Conservation (phyloP, 1,140 invertebrate species). For the Phthorimaea operculella region DNA sequence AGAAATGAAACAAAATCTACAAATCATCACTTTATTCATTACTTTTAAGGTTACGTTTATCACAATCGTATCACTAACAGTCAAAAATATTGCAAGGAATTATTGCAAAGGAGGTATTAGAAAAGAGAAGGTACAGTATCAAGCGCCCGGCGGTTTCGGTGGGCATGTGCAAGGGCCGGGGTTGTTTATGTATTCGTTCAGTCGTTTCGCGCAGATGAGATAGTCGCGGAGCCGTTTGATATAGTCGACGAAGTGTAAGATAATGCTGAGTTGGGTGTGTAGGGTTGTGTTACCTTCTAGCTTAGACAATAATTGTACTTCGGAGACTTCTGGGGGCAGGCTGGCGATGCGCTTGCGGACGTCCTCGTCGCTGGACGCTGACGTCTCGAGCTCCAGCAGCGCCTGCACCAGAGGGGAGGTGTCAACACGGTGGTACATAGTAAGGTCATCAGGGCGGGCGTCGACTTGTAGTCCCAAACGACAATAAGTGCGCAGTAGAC, state of each 20-base stretch:
- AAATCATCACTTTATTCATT: neutral
- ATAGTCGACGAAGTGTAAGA: neutral
- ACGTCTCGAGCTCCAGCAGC: slow-evolving; percentile 89
- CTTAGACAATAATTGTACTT: slow-evolving; percentile 85
- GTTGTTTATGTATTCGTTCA: neutral
- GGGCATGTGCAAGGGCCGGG: neutral
- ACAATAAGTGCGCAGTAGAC: no score
- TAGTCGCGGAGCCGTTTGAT: neutral
- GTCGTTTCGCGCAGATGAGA: neutral
- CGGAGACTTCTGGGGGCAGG: slow-evolving; percentile 93
- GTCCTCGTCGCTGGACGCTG: slow-evolving; percentile 92
- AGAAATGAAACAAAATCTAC: slow-evolving; percentile 7
- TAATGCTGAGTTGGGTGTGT: neutral
- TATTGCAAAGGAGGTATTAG: neutral
- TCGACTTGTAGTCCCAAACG: no score
- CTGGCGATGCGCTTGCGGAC: slow-evolving; percentile 94
- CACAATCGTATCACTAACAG: slow-evolving; percentile 1
- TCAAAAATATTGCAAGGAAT: neutral
- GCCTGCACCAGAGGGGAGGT: slow-evolving; percentile 36
- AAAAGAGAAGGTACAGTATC: neutral
- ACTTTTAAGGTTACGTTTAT: neutral
- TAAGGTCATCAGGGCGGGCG: no score
- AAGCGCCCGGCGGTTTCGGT: neutral
- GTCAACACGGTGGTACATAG: no score
- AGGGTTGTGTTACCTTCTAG: slow-evolving; percentile 73